Percentiles rank a stretch among this genome's conserved stretches.
Conservation (phyloP, 2,113 vertebrate genomes). For the Pteruthius melanotis region DNA sequence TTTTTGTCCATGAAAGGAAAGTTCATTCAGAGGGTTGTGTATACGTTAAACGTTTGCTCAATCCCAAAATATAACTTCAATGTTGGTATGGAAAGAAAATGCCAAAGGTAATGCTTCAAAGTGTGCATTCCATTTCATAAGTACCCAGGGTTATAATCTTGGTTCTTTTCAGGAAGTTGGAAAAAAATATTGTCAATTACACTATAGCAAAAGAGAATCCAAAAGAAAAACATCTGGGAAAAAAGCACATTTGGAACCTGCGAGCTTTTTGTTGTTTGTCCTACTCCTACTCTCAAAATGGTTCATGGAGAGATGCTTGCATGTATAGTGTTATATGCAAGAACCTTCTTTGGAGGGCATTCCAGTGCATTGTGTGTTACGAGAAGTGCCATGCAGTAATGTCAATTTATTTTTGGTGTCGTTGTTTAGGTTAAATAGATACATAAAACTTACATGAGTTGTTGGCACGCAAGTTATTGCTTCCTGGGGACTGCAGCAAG, state of each 20-base stretch:
- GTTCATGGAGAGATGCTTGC: neutral
- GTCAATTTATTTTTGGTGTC: conserved; percentile 10
- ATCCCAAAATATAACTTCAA: neutral
- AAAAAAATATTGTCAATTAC: conserved; percentile 37
- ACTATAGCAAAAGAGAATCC: neutral
- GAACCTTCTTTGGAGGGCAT: neutral
- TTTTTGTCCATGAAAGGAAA: conserved; percentile 41
- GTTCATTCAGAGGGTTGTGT: conserved; percentile 6
- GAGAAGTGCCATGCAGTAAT: neutral
- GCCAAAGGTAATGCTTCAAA: conserved; percentile 41
- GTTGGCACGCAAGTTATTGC: neutral
- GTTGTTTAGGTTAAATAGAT: conserved; percentile 2
- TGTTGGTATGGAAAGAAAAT: conserved; percentile 31
- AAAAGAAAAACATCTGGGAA: conserved; percentile 60
- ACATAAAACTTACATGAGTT: conserved; percentile 26
- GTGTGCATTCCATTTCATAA: conserved; percentile 25
- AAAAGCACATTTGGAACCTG: neutral
- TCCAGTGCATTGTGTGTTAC: neutral
- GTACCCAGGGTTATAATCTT: neutral
- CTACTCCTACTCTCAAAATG: neutral
- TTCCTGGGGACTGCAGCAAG: conserved; percentile 16
- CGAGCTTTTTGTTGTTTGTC: neutral
- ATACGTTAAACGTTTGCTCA: conserved; percentile 15
- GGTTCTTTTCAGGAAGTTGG: neutral
- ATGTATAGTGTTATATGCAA: neutral